phyloP scores from a whole-genome alignment of 2,888 invertebrate species.

The Zootermopsis nevadensis region DNA sequence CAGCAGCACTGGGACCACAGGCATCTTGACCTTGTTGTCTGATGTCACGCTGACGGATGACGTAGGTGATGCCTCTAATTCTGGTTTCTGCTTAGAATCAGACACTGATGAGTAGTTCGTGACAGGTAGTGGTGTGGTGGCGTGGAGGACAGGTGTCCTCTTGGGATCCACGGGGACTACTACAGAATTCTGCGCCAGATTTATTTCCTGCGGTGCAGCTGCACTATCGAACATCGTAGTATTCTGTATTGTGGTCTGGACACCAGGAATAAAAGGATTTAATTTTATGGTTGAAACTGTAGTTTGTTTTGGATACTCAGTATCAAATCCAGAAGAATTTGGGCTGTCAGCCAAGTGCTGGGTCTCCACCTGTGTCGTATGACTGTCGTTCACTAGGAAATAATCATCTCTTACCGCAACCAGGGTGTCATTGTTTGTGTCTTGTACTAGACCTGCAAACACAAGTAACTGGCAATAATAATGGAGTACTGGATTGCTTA shows the following conservation, averaged over 20 bases:
- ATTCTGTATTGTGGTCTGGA: neutral
- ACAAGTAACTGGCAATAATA: too few species aligned
- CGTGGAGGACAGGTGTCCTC: slow-evolving; percentile 38
- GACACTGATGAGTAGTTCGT: neutral
- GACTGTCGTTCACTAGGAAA: neutral
- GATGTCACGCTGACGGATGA: neutral
- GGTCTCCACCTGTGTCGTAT: neutral
- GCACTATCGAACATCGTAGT: neutral
- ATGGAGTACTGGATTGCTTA: too few species aligned
- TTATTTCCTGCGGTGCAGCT: neutral
- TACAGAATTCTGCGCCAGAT: neutral
- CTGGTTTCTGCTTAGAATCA: neutral
- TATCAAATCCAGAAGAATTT: neutral
- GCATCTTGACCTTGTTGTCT: slow-evolving; percentile 2
- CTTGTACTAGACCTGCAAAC: neutral
- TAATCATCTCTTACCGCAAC: neutral
- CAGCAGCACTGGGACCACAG: neutral
- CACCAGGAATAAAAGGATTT: neutral
- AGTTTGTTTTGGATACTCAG: neutral
- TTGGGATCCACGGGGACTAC: slow-evolving; percentile 27
- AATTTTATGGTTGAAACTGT: neutral
- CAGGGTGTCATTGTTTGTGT: slow-evolving; percentile 17
- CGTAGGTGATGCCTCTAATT: neutral
- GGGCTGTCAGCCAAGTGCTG: neutral
- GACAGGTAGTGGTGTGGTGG: slow-evolving; percentile 37